Evolutionary conservation across 2,888 invertebrate genomes (phyloP), one percentile per base, ranked within the genome.

Genomic region (Heteromurus nitidus): DNA sequence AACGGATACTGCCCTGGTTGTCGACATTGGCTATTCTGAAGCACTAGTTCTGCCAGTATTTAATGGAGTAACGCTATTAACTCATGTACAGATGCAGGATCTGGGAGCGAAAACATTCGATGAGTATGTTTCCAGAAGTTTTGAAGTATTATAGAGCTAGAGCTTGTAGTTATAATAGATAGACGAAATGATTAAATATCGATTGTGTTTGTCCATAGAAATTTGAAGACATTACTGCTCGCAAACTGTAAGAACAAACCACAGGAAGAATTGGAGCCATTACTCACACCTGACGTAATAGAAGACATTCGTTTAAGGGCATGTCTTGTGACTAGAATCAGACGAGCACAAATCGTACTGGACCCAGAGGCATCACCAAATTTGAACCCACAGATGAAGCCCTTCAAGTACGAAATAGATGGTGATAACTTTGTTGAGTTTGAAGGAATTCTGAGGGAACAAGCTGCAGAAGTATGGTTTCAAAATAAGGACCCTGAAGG

Each of bases 21-120:
- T 98, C 58, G 95, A 96, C 89, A 91, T 97, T 26, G 99, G 99
- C 0, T 96, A 95, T 87, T 91, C 91, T 55, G 98, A 98, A 90
- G 94, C 95, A 0, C 92, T 90, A 80, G 92, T 94, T 16, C 92
- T 96, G 88, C 96, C 96, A 82, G 93, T 98, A 87, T 96, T 94
- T 88, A 94, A 96, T 90, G 95, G 96, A 1, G 93, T 95, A 65
- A 95, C 97, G 50, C 92, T 98, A 80, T 90, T 98, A 55, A 93
- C 93, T 88, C 95, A 96, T 53, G 89, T 96, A 91, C 95, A 96
- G 89, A 92, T 95, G 60, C 92, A 94, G 87, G 94, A 96, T 53
- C 91, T 95, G 47, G 98, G 93, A 13, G 93, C 94, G 18, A 91
- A 92, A 88, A 92, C 93, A 3, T 90, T 96, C 76, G 94, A 94